Conservation (phyloP, 2,888 invertebrate genomes). For the Apamea monoglypha region DNA sequence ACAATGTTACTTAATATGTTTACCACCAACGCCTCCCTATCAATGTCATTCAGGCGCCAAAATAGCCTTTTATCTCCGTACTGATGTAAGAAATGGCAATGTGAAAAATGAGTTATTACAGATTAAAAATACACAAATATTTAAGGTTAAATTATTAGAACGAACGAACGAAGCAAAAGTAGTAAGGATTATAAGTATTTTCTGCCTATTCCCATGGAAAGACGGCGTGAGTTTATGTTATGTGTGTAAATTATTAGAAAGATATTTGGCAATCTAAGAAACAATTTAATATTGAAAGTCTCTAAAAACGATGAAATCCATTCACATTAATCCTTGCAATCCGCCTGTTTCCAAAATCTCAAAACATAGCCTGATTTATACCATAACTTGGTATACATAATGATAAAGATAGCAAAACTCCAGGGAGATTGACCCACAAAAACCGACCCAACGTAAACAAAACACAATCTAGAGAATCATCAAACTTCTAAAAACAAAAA, state of each 20-base stretch:
- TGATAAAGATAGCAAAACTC: constrained; percentile 18
- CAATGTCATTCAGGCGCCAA: neutral
- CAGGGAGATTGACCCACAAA: constrained; percentile 30
- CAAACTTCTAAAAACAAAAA: neutral
- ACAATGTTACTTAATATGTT: neutral
- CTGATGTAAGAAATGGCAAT: neutral
- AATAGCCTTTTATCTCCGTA: neutral
- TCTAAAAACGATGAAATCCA: neutral
- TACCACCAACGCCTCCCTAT: neutral
- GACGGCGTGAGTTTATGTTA: no score
- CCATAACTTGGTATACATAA: neutral
- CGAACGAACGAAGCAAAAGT: no score
- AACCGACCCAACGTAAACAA: constrained; percentile 16
- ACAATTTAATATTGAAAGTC: neutral
- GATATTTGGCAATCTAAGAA: no score
- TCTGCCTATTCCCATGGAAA: no score
- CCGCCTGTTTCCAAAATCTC: neutral
- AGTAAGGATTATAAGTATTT: no score
- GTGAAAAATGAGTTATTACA: neutral
- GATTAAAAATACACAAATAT: neutral
- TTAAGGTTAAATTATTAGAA: no score
- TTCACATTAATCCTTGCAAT: neutral
- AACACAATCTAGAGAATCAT: neutral
- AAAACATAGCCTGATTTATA: constrained; percentile 26
- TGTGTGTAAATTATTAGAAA: no score